These are phyloP conservation scores for Morelia viridis DNA, from an alignment of 2,797 vertebrate species.

Conservation along the genomic window DNA sequence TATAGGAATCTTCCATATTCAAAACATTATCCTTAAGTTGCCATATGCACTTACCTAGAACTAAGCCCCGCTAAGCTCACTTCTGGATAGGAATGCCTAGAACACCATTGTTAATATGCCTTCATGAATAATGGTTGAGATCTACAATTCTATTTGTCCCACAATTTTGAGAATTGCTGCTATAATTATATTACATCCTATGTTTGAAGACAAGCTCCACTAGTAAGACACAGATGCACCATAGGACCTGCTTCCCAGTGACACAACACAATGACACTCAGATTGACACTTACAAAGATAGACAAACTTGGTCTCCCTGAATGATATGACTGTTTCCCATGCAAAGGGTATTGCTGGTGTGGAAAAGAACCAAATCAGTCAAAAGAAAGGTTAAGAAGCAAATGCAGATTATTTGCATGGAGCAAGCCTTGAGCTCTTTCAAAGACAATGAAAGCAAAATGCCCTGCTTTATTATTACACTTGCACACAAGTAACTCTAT, in stretches of 20 bases:
- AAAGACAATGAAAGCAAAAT: neutral
- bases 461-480: neutral
- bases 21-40: neutral
- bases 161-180: neutral
- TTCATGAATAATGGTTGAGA: neutral
- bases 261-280: neutral
- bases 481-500: neutral
- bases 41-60: neutral
- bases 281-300: neutral
- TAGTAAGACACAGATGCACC: neutral
- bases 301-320: neutral
- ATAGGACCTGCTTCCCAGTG: neutral
- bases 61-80: neutral
- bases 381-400: neutral
- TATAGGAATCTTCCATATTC: neutral
- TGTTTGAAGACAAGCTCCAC: neutral
- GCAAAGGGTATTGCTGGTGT: neutral
- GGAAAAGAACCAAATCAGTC: neutral
- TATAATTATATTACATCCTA: neutral
- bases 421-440: neutral
- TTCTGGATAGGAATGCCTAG: neutral
- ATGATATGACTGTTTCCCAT: neutral
- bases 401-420: neutral
- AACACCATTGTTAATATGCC: neutral
- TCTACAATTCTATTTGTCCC: neutral